Base-by-base conservation (phyloP, 2,888 invertebrate genomes). In the Drosophila anomalipes region DNA sequence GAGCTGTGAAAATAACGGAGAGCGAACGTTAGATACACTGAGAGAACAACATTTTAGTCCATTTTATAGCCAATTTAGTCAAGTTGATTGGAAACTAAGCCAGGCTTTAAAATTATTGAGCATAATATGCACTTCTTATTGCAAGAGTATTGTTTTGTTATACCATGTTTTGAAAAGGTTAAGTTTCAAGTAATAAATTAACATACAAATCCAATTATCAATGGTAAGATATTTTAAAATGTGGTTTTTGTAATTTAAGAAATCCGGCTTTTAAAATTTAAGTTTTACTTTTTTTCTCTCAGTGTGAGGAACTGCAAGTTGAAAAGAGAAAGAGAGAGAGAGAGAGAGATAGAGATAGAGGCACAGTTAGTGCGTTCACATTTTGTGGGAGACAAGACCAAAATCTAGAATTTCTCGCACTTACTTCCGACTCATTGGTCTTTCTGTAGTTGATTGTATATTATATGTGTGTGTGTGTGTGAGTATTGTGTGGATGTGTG, bases 351-450 rank as follows among this genome's bases (percentile, higher is more conserved):
- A 22, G 10, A 16, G 22, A 54, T 10, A 26, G 54, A 56, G 56
- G 32, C 60, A 30, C 33, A 16, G 26, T 67, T 65, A 71, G 57
- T 68, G 35, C 63, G 54, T 58, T 66, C 41, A 41, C 22, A 30
- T n/a, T 57, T 57, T 70, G 63, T 61, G 33, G 60, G 60, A 39
- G 63, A 56, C 53, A 39, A 61, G 81, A 22, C 58, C 69, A 65
- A 66, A 66, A 72, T 78, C 82, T 80, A 78, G 68, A 78, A 85
- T 72, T 70, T 77, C 74, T 85, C 73, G 79, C 77, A 88, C 81
- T 89, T 84, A 86, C 91, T 88, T 88, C 91, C 91, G 75, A 84
- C 77, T 86, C 91, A 88, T 90, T 88, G 89, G 74, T 41, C 60
- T 70, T 56, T 72, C 59, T 71, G 57, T 66, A 58, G 58, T 58